Percentiles rank a stretch among this genome's conserved stretches.
These are phyloP conservation scores for Pangasius krempfi DNA, from an alignment of 2,797 vertebrate species.

Conservation along the genomic window DNA sequence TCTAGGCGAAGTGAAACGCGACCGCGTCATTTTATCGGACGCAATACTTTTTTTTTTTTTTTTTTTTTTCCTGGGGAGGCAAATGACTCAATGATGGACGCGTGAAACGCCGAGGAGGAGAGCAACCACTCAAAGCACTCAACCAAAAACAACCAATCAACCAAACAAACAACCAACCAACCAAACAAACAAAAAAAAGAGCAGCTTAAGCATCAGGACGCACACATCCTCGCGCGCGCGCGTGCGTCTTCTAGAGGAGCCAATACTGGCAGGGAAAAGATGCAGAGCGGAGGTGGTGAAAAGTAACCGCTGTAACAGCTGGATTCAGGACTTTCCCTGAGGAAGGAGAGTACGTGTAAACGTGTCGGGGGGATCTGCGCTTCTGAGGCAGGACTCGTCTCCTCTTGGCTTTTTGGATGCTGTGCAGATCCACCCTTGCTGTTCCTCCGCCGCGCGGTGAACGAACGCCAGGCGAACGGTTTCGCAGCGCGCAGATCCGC, in stretches of 20 bases:
- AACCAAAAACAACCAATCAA: slow-evolving; percentile 26
- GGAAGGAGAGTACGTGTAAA: slow-evolving; percentile 64
- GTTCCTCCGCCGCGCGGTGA: slow-evolving; percentile 75
- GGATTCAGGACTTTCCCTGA: slow-evolving; percentile 60
- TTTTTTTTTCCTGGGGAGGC: slow-evolving; percentile 54
- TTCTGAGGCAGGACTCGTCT: slow-evolving; percentile 92
- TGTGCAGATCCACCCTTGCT: slow-evolving; percentile 93
- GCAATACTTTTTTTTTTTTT: slow-evolving; percentile 68
- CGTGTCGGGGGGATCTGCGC: slow-evolving; percentile 87
- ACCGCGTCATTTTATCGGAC: slow-evolving; percentile 77
- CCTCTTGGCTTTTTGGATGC: slow-evolving; percentile 88
- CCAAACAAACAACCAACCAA: slow-evolving; percentile 57
- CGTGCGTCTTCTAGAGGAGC: neutral
- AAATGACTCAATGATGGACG: slow-evolving; percentile 66
- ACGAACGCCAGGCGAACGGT: slow-evolving; percentile 85
- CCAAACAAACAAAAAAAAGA: slow-evolving; percentile 56
- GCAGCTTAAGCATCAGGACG: slow-evolving; percentile 10
- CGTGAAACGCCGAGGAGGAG: slow-evolving; percentile 58
- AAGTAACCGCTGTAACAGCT: slow-evolving; percentile 76
- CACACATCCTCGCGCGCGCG: neutral
- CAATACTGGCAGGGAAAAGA: slow-evolving; percentile 70
- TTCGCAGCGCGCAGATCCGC: slow-evolving; percentile 81
- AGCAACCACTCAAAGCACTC: slow-evolving; percentile 41
- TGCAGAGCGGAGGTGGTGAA: slow-evolving; percentile 72
- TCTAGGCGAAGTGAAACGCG: slow-evolving; percentile 73